A percentile compares a stretch with the other conserved stretches of the same genome.
Evolutionary conservation across 1,140 invertebrate genomes (phyloP).

Genomic region (Dryas iulia): DNA sequence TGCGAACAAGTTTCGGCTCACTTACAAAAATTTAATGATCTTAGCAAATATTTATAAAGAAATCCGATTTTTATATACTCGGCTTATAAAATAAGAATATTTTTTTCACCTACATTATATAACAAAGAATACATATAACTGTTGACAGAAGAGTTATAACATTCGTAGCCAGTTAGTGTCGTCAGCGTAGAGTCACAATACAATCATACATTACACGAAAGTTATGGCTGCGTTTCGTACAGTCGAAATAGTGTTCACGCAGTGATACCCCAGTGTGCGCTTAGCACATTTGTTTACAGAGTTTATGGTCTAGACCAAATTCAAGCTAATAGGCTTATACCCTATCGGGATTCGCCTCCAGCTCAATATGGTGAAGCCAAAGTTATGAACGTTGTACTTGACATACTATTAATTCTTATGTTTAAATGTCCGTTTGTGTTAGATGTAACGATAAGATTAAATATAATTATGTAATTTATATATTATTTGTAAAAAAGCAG

Average conservation of each 20-base stretch:
- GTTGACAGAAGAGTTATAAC: background rate
- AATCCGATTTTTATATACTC: too few species aligned
- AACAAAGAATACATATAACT: background rate
- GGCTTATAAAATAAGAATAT: too few species aligned
- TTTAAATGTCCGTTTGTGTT: slow-evolving; percentile 23
- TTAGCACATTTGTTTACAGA: slow-evolving; percentile 33
- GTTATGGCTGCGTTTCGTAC: slow-evolving; percentile 25
- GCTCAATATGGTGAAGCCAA: slow-evolving; percentile 34
- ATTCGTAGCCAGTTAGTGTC: background rate
- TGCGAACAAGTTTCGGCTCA: too few species aligned
- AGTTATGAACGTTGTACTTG: slow-evolving; percentile 35
- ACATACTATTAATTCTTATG: slow-evolving; percentile 30
- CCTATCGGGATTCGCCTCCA: slow-evolving; percentile 30
- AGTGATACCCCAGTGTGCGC: slow-evolving; percentile 30
- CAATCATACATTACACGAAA: slow-evolving; percentile 27
- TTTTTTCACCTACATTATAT: too few species aligned
- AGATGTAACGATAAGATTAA: slow-evolving; percentile 1
- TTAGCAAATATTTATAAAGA: too few species aligned
- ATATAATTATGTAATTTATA: too few species aligned
- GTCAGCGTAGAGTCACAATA: slow-evolving; percentile 16
- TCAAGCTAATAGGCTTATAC: slow-evolving; percentile 40
- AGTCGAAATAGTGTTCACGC: slow-evolving; percentile 33
- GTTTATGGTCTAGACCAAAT: slow-evolving; percentile 38
- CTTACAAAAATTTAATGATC: too few species aligned
- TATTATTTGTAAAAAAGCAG: too few species aligned